Percentiles rank a stretch among this genome's conserved stretches.
Conservation (phyloP, 1,140 invertebrate genomes). For the Dreissena polymorpha region DNA sequence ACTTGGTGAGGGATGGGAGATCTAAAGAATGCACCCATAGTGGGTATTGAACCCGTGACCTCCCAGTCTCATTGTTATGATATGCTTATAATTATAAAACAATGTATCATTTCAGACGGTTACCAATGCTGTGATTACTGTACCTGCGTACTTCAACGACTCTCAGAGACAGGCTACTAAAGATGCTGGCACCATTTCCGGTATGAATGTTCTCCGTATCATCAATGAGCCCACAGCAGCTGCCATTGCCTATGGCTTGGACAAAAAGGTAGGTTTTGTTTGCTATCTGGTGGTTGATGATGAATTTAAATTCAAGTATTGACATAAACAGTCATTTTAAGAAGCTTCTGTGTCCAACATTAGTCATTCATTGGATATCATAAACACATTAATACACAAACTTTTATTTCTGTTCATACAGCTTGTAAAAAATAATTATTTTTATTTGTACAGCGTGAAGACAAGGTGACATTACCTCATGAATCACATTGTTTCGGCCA, state of each 20-base stretch:
- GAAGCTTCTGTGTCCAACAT: neutral
- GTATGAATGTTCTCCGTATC: slow-evolving; percentile 82
- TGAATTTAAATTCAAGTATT: neutral
- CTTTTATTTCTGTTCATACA: neutral
- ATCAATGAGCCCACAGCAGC: slow-evolving; percentile 82
- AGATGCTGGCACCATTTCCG: slow-evolving; percentile 81
- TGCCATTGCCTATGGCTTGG: slow-evolving; percentile 81
- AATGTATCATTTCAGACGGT: slow-evolving; percentile 67
- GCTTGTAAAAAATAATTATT: neutral
- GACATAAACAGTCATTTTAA: neutral
- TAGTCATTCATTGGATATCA: neutral
- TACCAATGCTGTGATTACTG: slow-evolving; percentile 80
- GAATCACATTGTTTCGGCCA: too few species aligned
- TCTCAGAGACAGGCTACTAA: slow-evolving; percentile 82
- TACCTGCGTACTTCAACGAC: slow-evolving; percentile 82
- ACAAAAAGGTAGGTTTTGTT: slow-evolving; percentile 81
- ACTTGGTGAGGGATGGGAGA: too few species aligned
- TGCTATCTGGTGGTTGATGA: slow-evolving; percentile 79
- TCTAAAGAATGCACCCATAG: too few species aligned
- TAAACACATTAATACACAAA: neutral
- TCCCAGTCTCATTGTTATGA: slow-evolving; percentile 73
- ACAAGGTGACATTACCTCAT: too few species aligned
- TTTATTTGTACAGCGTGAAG: neutral
- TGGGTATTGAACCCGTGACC: too few species aligned
- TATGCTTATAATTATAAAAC: neutral